Evolutionary conservation across 2,888 invertebrate species (phyloP), one percentile per base, ranked within the genome.

Genomic region (Leucania comma): DNA sequence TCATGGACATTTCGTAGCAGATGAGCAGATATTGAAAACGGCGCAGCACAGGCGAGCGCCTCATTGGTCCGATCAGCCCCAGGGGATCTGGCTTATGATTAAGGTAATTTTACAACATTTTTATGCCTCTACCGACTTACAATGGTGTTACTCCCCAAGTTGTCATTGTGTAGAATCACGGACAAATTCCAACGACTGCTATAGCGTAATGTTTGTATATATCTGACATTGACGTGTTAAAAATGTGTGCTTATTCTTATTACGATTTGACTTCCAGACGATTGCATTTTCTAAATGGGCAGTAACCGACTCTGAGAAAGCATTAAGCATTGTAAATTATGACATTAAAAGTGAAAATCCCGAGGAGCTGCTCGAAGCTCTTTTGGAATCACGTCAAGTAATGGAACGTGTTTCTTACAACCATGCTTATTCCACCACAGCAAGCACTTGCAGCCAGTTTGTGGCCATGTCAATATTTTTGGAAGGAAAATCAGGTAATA

Each of bases 1-100:
- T 14, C 97, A 96, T 86, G 97, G 97, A 0, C 97, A 97, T 86
- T 87, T 93, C n/a, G 95, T 97, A 1, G 94, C 97, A 0, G 96
- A 96, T 57, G 96, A 96, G 0, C 92, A 95, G 38, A 93, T 97
- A 1, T 88, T 96, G 58, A 85, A 87, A 48, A 89, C 93, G 0
- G 97, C 96, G 0, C 76, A 94, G 17, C 94, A 96, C 22, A 92
- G 97, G 51, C 94, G 95, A 24, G 85, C 51, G 46, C 89, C 84
- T 62, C 80, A 57, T 0, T 79, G 79, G 76, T 72, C 69, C 1
- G 88, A 87, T 17, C 87, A 81, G 51, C 2, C 92, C 0, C 22
- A 61, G 0, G 72, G 86, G 38, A 77, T 91, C 0, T 56, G 59
- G 0, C 35, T 88, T 1, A 89, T 95, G 83, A 4, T 93, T 1